Evolutionary conservation across 2,113 vertebrate genomes (phyloP).

Genomic region (Ahaetulla prasina): DNA sequence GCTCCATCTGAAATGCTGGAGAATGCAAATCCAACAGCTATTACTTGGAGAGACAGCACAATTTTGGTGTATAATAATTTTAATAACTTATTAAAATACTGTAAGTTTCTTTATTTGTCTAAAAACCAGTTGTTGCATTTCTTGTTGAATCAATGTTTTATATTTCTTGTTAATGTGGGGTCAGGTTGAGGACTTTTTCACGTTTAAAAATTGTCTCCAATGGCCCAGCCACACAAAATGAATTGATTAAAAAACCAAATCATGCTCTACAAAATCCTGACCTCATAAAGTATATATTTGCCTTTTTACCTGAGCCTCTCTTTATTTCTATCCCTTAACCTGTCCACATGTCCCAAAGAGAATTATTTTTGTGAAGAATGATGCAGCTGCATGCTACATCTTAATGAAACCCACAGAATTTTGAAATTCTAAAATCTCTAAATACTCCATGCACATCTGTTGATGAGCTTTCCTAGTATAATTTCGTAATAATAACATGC

Average conservation of each 20-base stretch:
- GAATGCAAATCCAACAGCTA: not conserved
- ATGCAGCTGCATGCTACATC: not conserved
- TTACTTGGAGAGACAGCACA: not conserved
- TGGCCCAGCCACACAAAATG: not conserved
- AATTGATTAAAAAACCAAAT: not conserved
- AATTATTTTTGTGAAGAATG: not conserved
- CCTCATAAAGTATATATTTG: not conserved
- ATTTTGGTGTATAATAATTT: not conserved
- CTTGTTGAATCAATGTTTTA: not conserved
- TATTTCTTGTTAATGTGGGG: not conserved
- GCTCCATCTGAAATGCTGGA: not conserved
- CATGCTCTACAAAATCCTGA: not conserved
- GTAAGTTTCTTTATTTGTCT: not conserved
- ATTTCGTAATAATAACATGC: not conserved
- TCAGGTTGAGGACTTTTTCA: not conserved
- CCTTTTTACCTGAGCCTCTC: not conserved
- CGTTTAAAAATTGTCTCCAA: not conserved
- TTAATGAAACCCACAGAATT: not conserved
- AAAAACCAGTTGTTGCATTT: not conserved
- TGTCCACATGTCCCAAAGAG: not conserved
- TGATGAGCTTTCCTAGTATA: not conserved
- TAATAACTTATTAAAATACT: not conserved
- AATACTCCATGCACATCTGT: not conserved
- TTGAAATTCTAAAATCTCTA: not conserved
- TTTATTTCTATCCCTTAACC: not conserved